A percentile compares a stretch with the other conserved stretches of the same genome.
Evolutionary conservation across 2,113 vertebrate species (phyloP).

Genomic region (Semnopithecus entellus): DNA sequence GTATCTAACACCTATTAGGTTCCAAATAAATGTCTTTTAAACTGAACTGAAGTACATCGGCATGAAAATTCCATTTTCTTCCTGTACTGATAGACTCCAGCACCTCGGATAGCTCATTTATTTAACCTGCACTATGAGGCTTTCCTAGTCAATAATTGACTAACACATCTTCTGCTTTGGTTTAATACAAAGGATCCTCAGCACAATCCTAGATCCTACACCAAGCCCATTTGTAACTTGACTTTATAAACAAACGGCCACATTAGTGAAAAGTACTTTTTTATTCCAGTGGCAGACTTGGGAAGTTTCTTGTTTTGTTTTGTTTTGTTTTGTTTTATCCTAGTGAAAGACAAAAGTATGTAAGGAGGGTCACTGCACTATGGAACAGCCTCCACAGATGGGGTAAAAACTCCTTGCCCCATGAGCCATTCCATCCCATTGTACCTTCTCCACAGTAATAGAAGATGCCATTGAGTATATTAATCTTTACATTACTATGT

Average conservation of each 20-base stretch:
- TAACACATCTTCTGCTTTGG: not conserved
- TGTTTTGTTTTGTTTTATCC: not conserved
- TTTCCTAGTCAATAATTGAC: constrained; percentile 32
- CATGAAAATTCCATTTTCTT: constrained; percentile 39
- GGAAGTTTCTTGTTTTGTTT: not conserved
- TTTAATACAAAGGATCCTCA: constrained; percentile 43
- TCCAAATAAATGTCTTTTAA: constrained; percentile 32
- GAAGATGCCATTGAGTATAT: not conserved
- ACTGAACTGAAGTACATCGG: constrained; percentile 12
- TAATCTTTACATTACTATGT: not conserved
- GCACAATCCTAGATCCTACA: not conserved
- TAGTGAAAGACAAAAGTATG: constrained; percentile 40
- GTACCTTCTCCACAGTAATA: not conserved
- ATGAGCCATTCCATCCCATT: not conserved
- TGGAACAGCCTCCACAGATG: not conserved
- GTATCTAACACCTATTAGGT: not conserved
- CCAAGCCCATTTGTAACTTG: constrained; percentile 40
- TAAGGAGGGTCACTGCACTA: not conserved
- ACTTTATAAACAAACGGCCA: constrained; percentile 36
- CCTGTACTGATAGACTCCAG: not conserved
- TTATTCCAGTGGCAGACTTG: constrained; percentile 21
- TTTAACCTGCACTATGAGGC: not conserved
- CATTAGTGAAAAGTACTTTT: constrained; percentile 42
- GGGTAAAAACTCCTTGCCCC: not conserved
- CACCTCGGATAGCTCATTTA: constrained; percentile 43